A percentile compares a stretch with the other conserved stretches of the same genome.
Evolutionary conservation across 2,113 vertebrate species (phyloP).

Genomic region (Cyprinodon tularosa): DNA sequence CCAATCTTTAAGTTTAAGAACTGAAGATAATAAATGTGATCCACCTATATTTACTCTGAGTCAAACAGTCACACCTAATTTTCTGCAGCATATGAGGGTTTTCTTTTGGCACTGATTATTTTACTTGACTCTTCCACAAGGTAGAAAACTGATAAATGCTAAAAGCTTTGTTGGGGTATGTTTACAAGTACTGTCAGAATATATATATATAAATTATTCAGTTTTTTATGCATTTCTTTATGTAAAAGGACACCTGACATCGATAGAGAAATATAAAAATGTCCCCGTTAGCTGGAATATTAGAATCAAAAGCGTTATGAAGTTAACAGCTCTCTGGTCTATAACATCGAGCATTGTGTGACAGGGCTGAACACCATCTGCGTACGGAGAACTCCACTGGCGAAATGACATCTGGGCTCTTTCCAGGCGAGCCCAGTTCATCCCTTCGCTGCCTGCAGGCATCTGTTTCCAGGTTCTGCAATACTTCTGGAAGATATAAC

Average conservation of each 20-base stretch:
- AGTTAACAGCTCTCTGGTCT: slow-evolving; percentile 14
- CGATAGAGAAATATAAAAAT: not conserved
- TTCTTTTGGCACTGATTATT: not conserved
- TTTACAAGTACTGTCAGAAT: not conserved
- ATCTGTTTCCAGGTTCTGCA: slow-evolving; percentile 64
- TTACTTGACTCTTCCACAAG: no score
- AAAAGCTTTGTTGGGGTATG: not conserved
- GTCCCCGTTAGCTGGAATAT: not conserved
- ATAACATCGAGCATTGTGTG: slow-evolving; percentile 24
- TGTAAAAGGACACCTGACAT: not conserved
- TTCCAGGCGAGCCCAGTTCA: slow-evolving; percentile 51
- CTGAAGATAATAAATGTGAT: no score
- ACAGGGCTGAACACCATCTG: slow-evolving; percentile 37
- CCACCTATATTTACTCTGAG: no score
- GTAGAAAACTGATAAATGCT: no score
- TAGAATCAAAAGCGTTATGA: not conserved
- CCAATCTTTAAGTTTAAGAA: no score
- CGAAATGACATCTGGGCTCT: slow-evolving; percentile 48
- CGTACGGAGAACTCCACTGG: slow-evolving; percentile 37
- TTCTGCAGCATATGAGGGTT: not conserved
- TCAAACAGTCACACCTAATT: no score
- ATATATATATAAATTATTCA: no score
- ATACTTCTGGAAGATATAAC: slow-evolving; percentile 77
- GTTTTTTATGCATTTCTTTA: no score
- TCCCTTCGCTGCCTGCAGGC: slow-evolving; percentile 48